A percentile compares a stretch with the other conserved stretches of the same genome.
Evolutionary conservation across 1,140 invertebrate genomes (phyloP).

Genomic region (Drosophila bocqueti): DNA sequence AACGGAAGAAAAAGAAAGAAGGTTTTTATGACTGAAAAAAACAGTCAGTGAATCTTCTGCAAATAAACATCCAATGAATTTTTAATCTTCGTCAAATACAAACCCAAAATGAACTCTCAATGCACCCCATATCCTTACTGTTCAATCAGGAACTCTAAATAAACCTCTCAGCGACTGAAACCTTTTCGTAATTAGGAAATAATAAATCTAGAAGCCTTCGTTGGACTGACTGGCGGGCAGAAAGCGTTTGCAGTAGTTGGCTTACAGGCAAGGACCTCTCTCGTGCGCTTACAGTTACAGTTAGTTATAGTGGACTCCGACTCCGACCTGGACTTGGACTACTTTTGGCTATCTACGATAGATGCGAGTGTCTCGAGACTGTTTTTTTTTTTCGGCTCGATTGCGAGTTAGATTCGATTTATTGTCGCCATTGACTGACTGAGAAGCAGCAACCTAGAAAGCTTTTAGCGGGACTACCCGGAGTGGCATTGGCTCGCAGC

Average conservation of each 20-base stretch:
- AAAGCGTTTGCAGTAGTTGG: slow-evolving; percentile 27
- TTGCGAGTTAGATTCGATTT: slow-evolving; percentile 66
- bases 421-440: slow-evolving; percentile 76
- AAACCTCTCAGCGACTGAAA: slow-evolving; percentile 9
- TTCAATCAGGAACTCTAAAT: not conserved
- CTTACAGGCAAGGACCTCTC: slow-evolving; percentile 31
- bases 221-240: slow-evolving; percentile 30
- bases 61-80: not conserved
- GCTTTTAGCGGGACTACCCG: slow-evolving; percentile 51
- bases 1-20: not conserved
- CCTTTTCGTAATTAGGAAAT: not conserved
- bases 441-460: slow-evolving; percentile 73
- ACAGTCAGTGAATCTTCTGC: not conserved
- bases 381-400: slow-evolving; percentile 3
- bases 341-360: slow-evolving; percentile 75
- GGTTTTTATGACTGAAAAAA: not conserved
- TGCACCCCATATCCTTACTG: not conserved
- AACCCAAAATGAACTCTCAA: not conserved
- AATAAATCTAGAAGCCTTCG: not conserved
- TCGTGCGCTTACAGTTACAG: slow-evolving; percentile 45
- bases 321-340: slow-evolving; percentile 29
- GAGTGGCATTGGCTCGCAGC: slow-evolving; percentile 63
- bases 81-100: not conserved
- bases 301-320: slow-evolving; percentile 36
- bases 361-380: slow-evolving; percentile 77